These are phyloP conservation scores for Campodea augens DNA, from an alignment of 1,140 invertebrate species.

Conservation along the genomic window DNA sequence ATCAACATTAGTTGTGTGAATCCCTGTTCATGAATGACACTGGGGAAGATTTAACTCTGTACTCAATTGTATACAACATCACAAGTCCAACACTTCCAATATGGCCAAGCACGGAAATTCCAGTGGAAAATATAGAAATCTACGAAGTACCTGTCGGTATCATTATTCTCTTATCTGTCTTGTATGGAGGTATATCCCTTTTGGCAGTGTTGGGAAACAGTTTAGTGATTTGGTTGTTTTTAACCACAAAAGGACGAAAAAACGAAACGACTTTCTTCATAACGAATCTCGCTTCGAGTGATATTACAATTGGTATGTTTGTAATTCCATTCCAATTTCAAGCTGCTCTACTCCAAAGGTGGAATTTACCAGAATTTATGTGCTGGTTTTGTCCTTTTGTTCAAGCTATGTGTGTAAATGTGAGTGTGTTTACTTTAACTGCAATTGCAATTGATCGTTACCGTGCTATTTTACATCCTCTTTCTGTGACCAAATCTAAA, in stretches of 20 bases:
- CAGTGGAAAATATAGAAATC: too few species aligned
- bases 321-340: constrained; percentile 72
- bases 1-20: too few species aligned
- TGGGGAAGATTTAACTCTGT: too few species aligned
- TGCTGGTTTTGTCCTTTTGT: constrained; percentile 65
- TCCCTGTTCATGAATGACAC: too few species aligned
- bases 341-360: constrained; percentile 55
- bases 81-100: too few species aligned
- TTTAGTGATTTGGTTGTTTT: constrained; percentile 61
- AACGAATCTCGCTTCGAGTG: constrained; percentile 52
- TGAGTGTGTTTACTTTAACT: constrained; percentile 60
- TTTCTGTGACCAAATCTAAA: constrained; percentile 40
- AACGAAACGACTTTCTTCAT: constrained; percentile 68
- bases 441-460: constrained; percentile 54
- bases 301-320: constrained; percentile 57
- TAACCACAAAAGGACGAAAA: constrained; percentile 49
- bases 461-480: constrained; percentile 26
- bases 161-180: constrained; percentile 48
- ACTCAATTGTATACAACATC: too few species aligned
- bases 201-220: constrained; percentile 60
- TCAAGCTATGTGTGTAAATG: constrained; percentile 53
- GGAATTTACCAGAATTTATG: constrained; percentile 66
- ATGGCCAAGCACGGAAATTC: too few species aligned
- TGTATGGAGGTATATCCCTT: constrained; percentile 62
- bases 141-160: constrained; percentile 53